phyloP scores from a whole-genome alignment of 2,888 invertebrate species.

The Ichneumoninae sp. region DNA sequence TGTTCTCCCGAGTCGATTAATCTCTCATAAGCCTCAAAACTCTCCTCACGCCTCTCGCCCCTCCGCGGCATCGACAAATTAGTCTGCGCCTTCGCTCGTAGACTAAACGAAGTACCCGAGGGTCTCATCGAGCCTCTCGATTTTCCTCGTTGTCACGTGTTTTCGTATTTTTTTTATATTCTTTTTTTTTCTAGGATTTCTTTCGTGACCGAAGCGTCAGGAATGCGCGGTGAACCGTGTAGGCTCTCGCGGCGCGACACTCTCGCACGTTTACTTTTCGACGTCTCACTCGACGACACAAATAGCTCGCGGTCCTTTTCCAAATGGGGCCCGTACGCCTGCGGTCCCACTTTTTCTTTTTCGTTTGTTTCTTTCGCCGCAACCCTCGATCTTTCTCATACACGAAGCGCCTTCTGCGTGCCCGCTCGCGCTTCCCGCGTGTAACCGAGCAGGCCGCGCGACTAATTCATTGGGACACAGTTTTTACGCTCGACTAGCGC shows the following conservation, averaged over 20 bases:
- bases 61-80: neutral
- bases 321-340: constrained; percentile 24
- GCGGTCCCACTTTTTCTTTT: constrained; percentile 25
- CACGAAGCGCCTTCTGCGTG: constrained; percentile 29
- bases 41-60: neutral
- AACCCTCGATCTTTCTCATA: neutral
- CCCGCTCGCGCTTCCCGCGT: constrained; percentile 45
- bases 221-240: constrained; percentile 25
- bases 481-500: constrained; percentile 64
- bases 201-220: neutral
- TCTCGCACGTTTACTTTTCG: constrained; percentile 43
- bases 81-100: neutral
- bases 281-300: constrained; percentile 56
- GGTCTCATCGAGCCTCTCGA: neutral
- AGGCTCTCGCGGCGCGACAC: constrained; percentile 25
- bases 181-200: neutral
- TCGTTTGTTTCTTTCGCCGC: constrained; percentile 19
- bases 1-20: constrained; percentile 60
- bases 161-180: neutral
- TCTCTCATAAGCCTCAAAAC: constrained; percentile 44
- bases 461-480: constrained; percentile 67
- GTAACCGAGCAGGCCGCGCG: constrained; percentile 64
- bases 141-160: neutral
- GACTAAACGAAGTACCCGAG: constrained; percentile 26
- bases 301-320: constrained; percentile 30